phyloP scores from a whole-genome alignment of 2,113 vertebrate species.

The Pterocles orientalis region DNA sequence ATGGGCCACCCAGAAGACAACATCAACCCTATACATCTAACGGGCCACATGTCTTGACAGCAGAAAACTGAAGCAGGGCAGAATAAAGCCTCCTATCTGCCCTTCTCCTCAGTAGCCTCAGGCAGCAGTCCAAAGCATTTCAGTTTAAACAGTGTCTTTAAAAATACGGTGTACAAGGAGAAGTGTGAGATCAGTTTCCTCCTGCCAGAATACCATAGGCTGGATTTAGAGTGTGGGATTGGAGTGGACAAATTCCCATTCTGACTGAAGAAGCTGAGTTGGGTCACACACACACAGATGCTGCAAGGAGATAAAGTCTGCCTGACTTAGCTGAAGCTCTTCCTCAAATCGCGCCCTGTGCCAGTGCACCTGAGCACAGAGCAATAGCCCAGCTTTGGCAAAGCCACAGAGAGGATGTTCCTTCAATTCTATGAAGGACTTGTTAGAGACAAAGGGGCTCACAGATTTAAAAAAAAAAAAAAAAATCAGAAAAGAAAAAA shows the following conservation, averaged over 20 bases:
- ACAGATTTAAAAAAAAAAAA: background rate
- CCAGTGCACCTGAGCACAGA: background rate
- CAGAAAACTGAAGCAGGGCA: background rate
- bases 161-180: background rate
- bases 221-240: background rate
- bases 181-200: background rate
- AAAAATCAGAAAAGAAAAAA: background rate
- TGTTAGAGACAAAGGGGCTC: background rate
- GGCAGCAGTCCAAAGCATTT: constrained; percentile 28
- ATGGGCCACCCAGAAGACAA: constrained; percentile 33
- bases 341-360: background rate
- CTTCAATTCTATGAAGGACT: background rate
- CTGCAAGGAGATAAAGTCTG: background rate
- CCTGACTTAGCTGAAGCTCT: background rate
- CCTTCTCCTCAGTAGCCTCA: constrained; percentile 18
- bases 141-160: constrained; percentile 2
- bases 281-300: background rate
- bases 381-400: background rate
- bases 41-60: background rate
- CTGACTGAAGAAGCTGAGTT: background rate
- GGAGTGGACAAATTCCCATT: constrained; percentile 9
- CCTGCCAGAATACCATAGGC: background rate
- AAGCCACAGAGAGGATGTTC: background rate
- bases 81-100: constrained; percentile 14
- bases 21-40: background rate